Base-by-base conservation (phyloP, 2,888 invertebrate genomes). In the Julus scanicus region DNA sequence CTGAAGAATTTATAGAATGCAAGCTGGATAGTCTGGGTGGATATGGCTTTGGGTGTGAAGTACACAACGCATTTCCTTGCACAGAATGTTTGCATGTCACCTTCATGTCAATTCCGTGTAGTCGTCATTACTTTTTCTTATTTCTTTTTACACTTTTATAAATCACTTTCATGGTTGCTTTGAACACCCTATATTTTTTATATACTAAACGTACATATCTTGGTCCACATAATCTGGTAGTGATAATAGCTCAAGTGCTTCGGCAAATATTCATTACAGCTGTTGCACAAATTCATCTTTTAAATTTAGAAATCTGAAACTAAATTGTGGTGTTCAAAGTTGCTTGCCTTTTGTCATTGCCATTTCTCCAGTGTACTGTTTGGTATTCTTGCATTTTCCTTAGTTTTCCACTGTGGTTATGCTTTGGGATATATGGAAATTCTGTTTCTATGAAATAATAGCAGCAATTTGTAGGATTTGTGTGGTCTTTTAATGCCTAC, bases 11-110 rank as follows among this genome's bases (percentile, higher is more conserved):
- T 71, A 29, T 71, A 29, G 71, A 71, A 71, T 71, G 71, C 8
- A 71, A 71, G 71, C 71, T 71, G 71, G 71, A 29, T 71, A 71
- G 71, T 71, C 71, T 71, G 71, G 71, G 71, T 71, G 71, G 71
- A 37, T 71, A 71, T 29, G 71, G 71, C 71, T 71, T 71, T 71
- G 71, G 71, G 71, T 71, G 71, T 71, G 71, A 29, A 29, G 71
- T 71, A 13, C n/a, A 71, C 71, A 29, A 29, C 29, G 71, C 71
- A 71, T 29, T n/a, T 29, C 71, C 13, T 71, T 71, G 71, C 71
- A 71, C 71, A 71, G 71, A 29, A 29, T 71, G 71, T 71, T 71
- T 29, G 71, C 71, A 71, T 71, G 71, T 71, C 29, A 71, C 71
- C 6, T 29, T 29, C 17, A 1, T 29, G 71, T 71, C 71, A 37